These are phyloP conservation scores for Micronycteris hirsuta DNA, from an alignment of 2,113 vertebrate genomes.

Conservation along the genomic window DNA sequence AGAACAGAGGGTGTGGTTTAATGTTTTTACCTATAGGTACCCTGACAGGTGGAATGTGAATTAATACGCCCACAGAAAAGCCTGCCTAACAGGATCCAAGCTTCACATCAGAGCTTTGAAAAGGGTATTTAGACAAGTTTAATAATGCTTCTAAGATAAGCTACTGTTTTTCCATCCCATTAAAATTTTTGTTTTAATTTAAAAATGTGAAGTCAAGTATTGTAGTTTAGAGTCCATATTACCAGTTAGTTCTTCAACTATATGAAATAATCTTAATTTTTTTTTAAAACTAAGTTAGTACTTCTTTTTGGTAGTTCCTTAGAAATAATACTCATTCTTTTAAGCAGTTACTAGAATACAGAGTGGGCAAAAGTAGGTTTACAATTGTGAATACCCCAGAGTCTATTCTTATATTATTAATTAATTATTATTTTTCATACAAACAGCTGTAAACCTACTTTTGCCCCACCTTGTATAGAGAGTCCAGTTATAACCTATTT, in stretches of 20 bases:
- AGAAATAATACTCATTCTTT: conserved; percentile 2
- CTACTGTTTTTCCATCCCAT: conserved; percentile 45
- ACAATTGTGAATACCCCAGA: background rate
- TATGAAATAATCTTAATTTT: background rate
- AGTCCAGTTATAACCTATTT: conserved; percentile 32
- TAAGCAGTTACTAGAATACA: background rate
- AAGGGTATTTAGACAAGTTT: conserved; percentile 70
- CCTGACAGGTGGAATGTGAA: conserved; percentile 78
- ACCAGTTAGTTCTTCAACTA: conserved; percentile 54
- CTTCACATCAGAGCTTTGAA: conserved; percentile 56
- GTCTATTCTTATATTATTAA: background rate
- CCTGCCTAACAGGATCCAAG: conserved; percentile 82
- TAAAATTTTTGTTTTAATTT: conserved; percentile 47
- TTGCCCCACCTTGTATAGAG: background rate
- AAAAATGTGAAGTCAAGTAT: background rate
- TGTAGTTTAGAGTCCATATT: background rate
- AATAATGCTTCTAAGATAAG: conserved; percentile 51
- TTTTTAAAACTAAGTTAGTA: background rate
- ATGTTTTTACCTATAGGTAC: conserved; percentile 74
- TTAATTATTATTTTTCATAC: background rate
- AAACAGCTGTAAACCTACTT: background rate
- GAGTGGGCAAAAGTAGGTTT: background rate
- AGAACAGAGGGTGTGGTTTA: conserved; percentile 79
- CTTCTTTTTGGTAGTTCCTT: background rate
- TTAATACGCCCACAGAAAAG: conserved; percentile 75